Evolutionary conservation across 2,888 invertebrate genomes (phyloP), one percentile per base, ranked within the genome.

Genomic region (Calephelis perditalis): DNA sequence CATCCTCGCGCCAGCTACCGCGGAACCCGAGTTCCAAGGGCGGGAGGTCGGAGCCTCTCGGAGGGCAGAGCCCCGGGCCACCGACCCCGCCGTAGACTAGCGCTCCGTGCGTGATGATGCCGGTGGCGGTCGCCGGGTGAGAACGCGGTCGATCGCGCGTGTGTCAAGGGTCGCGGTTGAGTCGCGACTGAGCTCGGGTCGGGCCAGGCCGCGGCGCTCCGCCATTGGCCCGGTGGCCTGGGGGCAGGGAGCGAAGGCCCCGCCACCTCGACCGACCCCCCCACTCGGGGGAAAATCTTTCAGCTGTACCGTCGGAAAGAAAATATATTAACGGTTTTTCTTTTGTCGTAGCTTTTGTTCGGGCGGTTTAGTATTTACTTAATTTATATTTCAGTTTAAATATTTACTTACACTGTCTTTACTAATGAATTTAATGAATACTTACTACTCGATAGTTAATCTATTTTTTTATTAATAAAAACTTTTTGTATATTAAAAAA

Each of bases 21-120:
- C 91, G 84, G 88, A 92, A 89, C 89, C 92, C 92, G 90, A 86
- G 92, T 87, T 87, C 91, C 83, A 87, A 84, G 81, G 84, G 92
- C 91, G 84, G 92, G 90, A 84, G 92, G 89, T 81, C 92, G 85
- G 84, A 88, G 89, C 80, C 92, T 78, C 79, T 89, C 89, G 84
- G 91, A 81, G 77, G 91, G 91, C 92, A 86, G 76, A 92, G 89
- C 91, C 92, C 84, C 91, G 91, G 81, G 91, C 91, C 77, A 81
- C 91, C 84, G 92, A 91, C 82, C 91, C 92, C 82, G 90, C 90
- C 91, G 82, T 91, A 91, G 69, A 92, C 91, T 78, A 91, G 84
- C 81, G 91, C 90, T 77, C 92, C 91, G 87, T 91, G 92, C 91
- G 92, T 86, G 87, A 90, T 87, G 84, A 82, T 87, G 85, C 86